Percentiles rank a stretch among this genome's conserved stretches.
phyloP scores from a whole-genome alignment of 1,140 invertebrate genomes.

The Diorhabda elongata region DNA sequence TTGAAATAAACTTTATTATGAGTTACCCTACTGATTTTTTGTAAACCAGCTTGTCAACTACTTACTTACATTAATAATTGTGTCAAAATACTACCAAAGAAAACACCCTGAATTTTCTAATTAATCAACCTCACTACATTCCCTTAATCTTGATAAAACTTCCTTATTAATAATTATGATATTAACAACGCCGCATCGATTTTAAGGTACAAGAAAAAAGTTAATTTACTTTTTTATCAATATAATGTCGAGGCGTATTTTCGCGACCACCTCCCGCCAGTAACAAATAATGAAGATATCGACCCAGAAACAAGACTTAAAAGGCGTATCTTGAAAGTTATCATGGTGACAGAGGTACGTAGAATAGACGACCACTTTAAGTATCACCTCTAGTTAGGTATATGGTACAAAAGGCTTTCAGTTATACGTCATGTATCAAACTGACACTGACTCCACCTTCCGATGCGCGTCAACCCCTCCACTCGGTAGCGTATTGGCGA shows the following conservation, averaged over 20 bases:
- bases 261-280: not conserved
- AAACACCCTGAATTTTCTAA: not conserved
- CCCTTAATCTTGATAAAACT: not conserved
- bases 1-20: too few species aligned
- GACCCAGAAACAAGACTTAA: conserved; percentile 33
- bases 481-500: conserved; percentile 29
- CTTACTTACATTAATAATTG: too few species aligned
- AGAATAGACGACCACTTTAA: conserved; percentile 44
- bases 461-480: conserved; percentile 28
- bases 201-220: not conserved
- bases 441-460: conserved; percentile 32
- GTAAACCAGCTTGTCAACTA: too few species aligned
- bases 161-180: not conserved
- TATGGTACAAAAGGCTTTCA: conserved; percentile 38
- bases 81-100: not conserved
- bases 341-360: conserved; percentile 32
- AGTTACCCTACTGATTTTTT: too few species aligned
- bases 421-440: conserved; percentile 33
- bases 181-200: not conserved
- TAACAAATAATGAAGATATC: conserved; percentile 19
- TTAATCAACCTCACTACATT: not conserved
- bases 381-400: conserved; percentile 45
- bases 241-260: conserved; percentile 1
- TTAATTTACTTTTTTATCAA: conserved; percentile 1
- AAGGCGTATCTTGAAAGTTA: conserved; percentile 38